Percentiles rank a stretch among this genome's conserved stretches.
phyloP scores from a whole-genome alignment of 2,113 vertebrate species.

The Sphaerodactylus townsendi region DNA sequence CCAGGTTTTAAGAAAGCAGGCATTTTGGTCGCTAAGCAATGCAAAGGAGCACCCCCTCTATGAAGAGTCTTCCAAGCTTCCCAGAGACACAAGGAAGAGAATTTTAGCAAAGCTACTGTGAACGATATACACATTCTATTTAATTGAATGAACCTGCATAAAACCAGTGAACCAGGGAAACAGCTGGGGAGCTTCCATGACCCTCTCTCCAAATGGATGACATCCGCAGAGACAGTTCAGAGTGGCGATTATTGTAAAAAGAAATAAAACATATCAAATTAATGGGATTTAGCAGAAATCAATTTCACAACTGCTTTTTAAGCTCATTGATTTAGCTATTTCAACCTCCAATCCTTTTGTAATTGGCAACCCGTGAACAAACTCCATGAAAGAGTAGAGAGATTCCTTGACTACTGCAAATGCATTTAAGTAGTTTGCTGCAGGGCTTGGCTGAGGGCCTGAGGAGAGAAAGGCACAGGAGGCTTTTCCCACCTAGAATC shows the following conservation, averaged over 20 bases:
- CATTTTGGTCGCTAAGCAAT: constrained; percentile 69
- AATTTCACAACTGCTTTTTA: background rate
- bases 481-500: background rate
- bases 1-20: constrained; percentile 63
- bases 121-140: constrained; percentile 34
- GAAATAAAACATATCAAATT: background rate
- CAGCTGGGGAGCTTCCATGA: background rate
- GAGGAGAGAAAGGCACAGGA: background rate
- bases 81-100: constrained; percentile 48
- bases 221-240: background rate
- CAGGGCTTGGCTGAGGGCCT: background rate
- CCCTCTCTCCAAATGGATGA: constrained; percentile 16
- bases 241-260: background rate
- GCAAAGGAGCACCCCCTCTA: constrained; percentile 46
- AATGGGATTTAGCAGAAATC: constrained; percentile 33
- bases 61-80: constrained; percentile 59
- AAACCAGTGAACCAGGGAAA: background rate
- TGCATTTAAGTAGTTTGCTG: background rate
- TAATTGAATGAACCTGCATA: constrained; percentile 29
- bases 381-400: background rate
- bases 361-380: background rate
- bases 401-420: background rate
- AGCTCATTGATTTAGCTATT: background rate
- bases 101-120: constrained; percentile 42
- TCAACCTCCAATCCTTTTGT: background rate